Evolutionary conservation across 2,113 vertebrate species (phyloP).

Genomic region (Cephalopholis sonnerati): DNA sequence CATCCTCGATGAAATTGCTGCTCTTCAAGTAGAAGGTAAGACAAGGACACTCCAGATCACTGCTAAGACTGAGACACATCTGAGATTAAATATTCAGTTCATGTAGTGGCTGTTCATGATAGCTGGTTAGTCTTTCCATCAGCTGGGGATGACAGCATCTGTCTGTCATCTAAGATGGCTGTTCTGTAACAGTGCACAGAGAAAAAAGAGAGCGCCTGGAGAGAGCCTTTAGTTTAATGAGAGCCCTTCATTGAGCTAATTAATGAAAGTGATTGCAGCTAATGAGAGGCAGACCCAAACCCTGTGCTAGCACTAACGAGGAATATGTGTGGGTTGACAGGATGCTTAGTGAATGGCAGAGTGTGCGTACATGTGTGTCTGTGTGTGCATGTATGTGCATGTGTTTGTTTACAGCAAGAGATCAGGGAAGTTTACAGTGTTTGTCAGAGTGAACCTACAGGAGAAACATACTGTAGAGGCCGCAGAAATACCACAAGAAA

Average conservation of each 20-base stretch:
- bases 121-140: conserved; percentile 11
- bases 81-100: conserved; percentile 4
- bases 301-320: conserved; percentile 11
- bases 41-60: neutral
- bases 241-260: conserved; percentile 53
- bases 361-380: neutral
- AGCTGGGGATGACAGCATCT: conserved; percentile 8
- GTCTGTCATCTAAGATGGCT: neutral
- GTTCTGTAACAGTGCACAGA: neutral
- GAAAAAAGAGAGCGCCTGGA: conserved; percentile 22
- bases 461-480: conserved; percentile 16
- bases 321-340: conserved; percentile 20
- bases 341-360: conserved; percentile 16
- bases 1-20: neutral
- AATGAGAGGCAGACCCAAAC: conserved; percentile 35
- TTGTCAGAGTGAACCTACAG: conserved; percentile 32
- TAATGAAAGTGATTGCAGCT: conserved; percentile 54
- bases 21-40: neutral
- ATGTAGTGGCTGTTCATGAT: neutral
- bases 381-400: neutral
- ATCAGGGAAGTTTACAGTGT: conserved; percentile 50
- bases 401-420: conserved; percentile 43
- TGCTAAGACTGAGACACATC: neutral
- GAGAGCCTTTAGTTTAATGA: conserved; percentile 43
- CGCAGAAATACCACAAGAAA: conserved; percentile 49